These are phyloP conservation scores for Tetragnatha montana DNA, from an alignment of 2,888 invertebrate species.

Conservation along the genomic window DNA sequence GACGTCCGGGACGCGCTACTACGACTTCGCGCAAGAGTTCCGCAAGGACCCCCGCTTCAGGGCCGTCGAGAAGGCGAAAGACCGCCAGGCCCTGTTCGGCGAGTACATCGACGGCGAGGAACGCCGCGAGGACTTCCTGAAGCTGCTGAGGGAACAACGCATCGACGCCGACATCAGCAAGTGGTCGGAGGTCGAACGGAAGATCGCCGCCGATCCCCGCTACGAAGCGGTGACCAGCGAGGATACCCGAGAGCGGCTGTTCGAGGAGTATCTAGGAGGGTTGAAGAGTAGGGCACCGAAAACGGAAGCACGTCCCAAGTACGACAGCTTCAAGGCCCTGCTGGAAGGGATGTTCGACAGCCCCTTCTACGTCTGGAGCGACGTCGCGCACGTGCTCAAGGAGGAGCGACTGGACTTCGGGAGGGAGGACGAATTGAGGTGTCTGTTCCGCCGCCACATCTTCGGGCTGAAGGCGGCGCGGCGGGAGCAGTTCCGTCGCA, in stretches of 20 bases:
- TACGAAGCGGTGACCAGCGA: conserved; percentile 22
- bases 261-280: conserved; percentile 8
- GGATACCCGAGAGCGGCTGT: not conserved
- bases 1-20: conserved; percentile 11
- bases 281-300: not conserved
- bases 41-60: conserved; percentile 45
- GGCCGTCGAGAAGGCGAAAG: conserved; percentile 28
- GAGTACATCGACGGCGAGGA: conserved; percentile 1
- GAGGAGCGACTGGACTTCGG: conserved; percentile 40
- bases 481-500: conserved; percentile 17
- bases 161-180: not conserved
- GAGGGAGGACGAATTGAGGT: conserved; percentile 4
- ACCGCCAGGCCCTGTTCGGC: conserved; percentile 23
- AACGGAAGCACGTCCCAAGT: too few species aligned
- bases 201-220: conserved; percentile 22
- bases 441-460: conserved; percentile 29
- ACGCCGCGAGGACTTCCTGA: conserved; percentile 15
- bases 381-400: conserved; percentile 27
- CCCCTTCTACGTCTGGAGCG: conserved; percentile 11
- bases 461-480: conserved; percentile 3
- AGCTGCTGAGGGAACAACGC: conserved; percentile 33
- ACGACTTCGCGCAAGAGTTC: conserved; percentile 28
- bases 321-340: conserved; percentile 24
- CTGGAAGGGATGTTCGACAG: conserved; percentile 25
- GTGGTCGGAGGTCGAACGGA: conserved; percentile 36